A percentile compares a stretch with the other conserved stretches of the same genome.
Conservation (phyloP, 2,888 invertebrate species). For the Lordiphosa andalusiaca region DNA sequence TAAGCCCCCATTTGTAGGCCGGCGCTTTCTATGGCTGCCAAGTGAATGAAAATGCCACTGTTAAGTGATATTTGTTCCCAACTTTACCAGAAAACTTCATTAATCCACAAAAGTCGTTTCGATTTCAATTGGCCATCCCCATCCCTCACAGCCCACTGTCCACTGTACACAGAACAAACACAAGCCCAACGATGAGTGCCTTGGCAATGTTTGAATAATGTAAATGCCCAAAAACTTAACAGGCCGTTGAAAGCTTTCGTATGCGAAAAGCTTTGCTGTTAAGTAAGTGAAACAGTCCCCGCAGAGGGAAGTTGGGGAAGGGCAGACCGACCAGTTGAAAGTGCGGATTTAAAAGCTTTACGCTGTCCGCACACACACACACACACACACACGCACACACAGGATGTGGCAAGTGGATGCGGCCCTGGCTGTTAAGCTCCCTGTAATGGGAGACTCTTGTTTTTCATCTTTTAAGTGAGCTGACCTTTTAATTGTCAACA, state of each 20-base stretch:
- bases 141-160: constrained; percentile 14
- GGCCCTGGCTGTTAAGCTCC: constrained; percentile 45
- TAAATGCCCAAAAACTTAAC: constrained; percentile 54
- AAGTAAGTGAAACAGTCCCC: constrained; percentile 28
- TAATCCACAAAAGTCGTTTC: constrained; percentile 1
- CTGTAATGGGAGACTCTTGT: constrained; percentile 34
- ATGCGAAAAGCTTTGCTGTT: constrained; percentile 41
- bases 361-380: constrained; percentile 39
- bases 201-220: constrained; percentile 63
- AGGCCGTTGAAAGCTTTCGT: constrained; percentile 59
- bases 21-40: constrained; percentile 38
- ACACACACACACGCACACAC: constrained; percentile 13
- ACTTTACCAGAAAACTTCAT: not conserved
- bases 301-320: constrained; percentile 7
- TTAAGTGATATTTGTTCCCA: constrained; percentile 2
- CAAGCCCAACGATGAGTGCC: constrained; percentile 10
- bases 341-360: constrained; percentile 62
- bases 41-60: constrained; percentile 6
- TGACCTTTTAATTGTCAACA: constrained; percentile 9
- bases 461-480: constrained; percentile 2
- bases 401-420: constrained; percentile 49
- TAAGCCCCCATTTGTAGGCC: constrained; percentile 40
- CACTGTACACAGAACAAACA: constrained; percentile 41
- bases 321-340: constrained; percentile 26
- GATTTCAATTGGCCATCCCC: too few species aligned